A percentile compares a stretch with the other conserved stretches of the same genome.
These are phyloP conservation scores for Neolamprologus multifasciatus DNA, from an alignment of 2,797 vertebrate genomes.

Conservation along the genomic window DNA sequence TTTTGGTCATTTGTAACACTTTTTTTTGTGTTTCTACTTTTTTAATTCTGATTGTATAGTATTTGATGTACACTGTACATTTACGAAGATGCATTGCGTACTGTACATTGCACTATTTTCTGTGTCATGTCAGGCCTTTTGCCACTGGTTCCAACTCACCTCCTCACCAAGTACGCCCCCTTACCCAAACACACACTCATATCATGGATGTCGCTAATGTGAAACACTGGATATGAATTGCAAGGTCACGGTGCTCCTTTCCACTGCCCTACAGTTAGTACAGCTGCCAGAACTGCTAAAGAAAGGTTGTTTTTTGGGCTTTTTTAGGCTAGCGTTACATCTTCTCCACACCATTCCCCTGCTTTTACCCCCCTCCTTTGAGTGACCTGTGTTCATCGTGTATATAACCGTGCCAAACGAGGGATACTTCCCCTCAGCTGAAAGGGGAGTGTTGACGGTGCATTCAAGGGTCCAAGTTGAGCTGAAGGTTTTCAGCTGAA, in stretches of 20 bases:
- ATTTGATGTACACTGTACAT: conserved; percentile 90
- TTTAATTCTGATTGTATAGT: conserved; percentile 95
- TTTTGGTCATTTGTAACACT: conserved; percentile 64
- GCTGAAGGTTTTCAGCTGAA: conserved; percentile 53
- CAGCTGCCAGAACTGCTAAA: conserved; percentile 5
- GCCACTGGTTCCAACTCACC: conserved; percentile 84
- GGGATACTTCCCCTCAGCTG: conserved; percentile 41
- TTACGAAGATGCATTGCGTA: conserved; percentile 85
- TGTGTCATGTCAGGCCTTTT: conserved; percentile 77
- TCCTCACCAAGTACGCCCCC: conserved; percentile 57
- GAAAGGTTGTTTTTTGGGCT: background rate
- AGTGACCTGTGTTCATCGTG: conserved; percentile 59
- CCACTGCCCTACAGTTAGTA: conserved; percentile 46
- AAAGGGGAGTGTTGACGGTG: conserved; percentile 6
- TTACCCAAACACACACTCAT: background rate
- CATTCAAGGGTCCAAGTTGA: conserved; percentile 59
- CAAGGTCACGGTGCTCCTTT: conserved; percentile 48
- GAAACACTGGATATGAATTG: conserved; percentile 16
- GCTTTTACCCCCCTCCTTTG: conserved; percentile 33
- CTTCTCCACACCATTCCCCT: conserved; percentile 2
- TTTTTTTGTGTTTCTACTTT: conserved; percentile 74
- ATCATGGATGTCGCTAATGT: conserved; percentile 10
- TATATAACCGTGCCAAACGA: conserved; percentile 78
- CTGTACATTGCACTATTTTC: conserved; percentile 97
- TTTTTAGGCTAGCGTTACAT: background rate